Base-by-base conservation (phyloP, 1,140 invertebrate species). In the Diabrotica virgifera region DNA sequence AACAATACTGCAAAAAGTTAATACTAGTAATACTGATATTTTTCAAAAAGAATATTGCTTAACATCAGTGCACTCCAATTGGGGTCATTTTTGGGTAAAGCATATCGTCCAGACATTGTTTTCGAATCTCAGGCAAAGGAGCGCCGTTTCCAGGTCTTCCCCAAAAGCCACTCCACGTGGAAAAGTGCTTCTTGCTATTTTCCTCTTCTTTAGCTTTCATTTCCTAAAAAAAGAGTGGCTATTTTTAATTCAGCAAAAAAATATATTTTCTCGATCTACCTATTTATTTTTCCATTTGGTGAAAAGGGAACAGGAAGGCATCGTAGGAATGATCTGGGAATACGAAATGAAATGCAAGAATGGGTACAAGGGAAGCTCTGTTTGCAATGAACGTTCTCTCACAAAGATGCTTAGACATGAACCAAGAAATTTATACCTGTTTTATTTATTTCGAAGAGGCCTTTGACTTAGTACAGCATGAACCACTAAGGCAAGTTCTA, bases 111-210 rank as follows among this genome's bases (percentile, higher is more conserved):
- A 79, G 66, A 52, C 68, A 60, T 38, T 61, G 69, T 69, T 77
- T 79, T 57, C 72, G 70, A 71, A 75, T 75, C 66, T 77, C 71
- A 74, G 81, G 65, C 52, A 73, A 65, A 3, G 87, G 87, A 0
- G 87, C 87, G 2, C 87, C 87, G 72, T 89, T 85, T 6, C 87
- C 87, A 6, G 87, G 87, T 36, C 84, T 80, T 11, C 88, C 87
- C 87, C 87, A 89, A 63, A 89, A 80, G 6, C 80, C 82, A 65
- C 81, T 81, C 87, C 87, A 89, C 4, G 87, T 86, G 69, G 84
- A 81, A 74, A 88, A 87, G 72, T 90, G 88, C 54, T 79, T 80
- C 14, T 78, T 77, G 50, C 82, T 82, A 64, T 80, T 84, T 73
- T 85, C 84, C 2, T 83, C 80, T 52, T 89, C 87, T 64, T 83